Base-by-base conservation (phyloP, 2,113 vertebrate genomes). In the Manacus vitellinus region DNA sequence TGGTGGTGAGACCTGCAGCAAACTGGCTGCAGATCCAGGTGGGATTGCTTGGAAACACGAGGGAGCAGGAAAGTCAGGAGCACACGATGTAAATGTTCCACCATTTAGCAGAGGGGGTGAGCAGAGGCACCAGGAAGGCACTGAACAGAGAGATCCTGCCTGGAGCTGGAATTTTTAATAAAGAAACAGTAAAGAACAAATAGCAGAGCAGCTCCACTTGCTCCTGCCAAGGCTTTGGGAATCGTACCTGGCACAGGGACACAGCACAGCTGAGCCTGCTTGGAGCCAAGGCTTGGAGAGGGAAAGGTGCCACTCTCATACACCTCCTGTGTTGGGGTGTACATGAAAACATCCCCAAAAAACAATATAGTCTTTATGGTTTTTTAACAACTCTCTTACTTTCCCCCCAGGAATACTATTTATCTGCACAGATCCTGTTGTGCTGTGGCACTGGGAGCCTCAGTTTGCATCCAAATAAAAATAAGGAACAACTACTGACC, bases 171-270 rank as follows among this genome's bases (percentile, higher is more conserved):
- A 81, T 20, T 88, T 93, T 88, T 75, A 96, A 94, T 94, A 94
- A 85, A 91, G 90, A 65, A 82, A 90, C 55, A 55, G 55, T 85
- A 51, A 83, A 92, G 81, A 79, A 16, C 6, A 82, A 87, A 87
- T 25, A 78, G 31, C 86, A 80, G 78, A 85, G n/a, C 73, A 84
- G 63, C 61, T 67, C 63, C 8, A 2, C 37, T 46, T 10, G 16
- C 66, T 51, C 88, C 63, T 92, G 95, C 95, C 96, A 96, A 92
- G 63, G 51, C 33, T 80, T 85, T 61, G 71, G 95, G 85, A 63
- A 47, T 71, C 49, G 30, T 74, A 75, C 95, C 96, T 95, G 94
- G 96, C 93, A 79, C 71, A 58, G 93, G 85, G 86, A 80, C 79
- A 70, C 76, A 51, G 92, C 77, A 55, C 74, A 59, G 76, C 19